Conservation (phyloP, 1,140 invertebrate genomes). For the Leptinotarsa defecta region DNA sequence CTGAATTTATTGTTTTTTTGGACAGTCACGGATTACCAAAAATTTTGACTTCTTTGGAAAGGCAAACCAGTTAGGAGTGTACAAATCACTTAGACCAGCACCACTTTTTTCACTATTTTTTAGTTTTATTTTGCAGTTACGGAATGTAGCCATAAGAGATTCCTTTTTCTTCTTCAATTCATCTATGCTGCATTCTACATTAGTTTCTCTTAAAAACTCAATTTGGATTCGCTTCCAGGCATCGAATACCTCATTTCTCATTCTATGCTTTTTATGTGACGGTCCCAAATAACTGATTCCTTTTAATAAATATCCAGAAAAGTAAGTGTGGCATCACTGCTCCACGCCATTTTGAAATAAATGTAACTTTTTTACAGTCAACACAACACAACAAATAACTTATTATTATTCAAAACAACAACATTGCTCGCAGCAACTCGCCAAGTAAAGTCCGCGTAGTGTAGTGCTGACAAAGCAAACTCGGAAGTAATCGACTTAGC, state of each 20-base stretch:
- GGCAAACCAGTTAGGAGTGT: conserved; percentile 20
- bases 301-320: conserved; percentile 35
- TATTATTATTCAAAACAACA: neutral
- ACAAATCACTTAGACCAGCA: conserved; percentile 16
- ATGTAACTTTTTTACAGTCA: neutral
- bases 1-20: conserved; percentile 9
- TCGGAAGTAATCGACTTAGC: conserved; percentile 15
- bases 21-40: conserved; percentile 4
- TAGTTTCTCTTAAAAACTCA: conserved; percentile 18
- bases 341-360: neutral
- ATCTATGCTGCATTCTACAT: conserved; percentile 9
- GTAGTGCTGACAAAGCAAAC: conserved; percentile 8
- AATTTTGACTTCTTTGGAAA: conserved; percentile 22
- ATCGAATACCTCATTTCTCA: conserved; percentile 29
- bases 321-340: neutral
- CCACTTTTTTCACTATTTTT: conserved; percentile 23
- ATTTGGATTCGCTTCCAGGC: conserved; percentile 34
- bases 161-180: conserved; percentile 26
- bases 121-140: conserved; percentile 24
- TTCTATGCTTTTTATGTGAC: conserved; percentile 26
- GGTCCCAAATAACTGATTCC: conserved; percentile 34
- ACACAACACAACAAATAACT: neutral
- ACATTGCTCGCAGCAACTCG: neutral
- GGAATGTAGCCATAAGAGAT: conserved; percentile 21
- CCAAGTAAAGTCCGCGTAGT: neutral